Percentiles rank a stretch among this genome's conserved stretches.
Conservation (phyloP, 2,888 invertebrate genomes). For the Drosophila conformis region DNA sequence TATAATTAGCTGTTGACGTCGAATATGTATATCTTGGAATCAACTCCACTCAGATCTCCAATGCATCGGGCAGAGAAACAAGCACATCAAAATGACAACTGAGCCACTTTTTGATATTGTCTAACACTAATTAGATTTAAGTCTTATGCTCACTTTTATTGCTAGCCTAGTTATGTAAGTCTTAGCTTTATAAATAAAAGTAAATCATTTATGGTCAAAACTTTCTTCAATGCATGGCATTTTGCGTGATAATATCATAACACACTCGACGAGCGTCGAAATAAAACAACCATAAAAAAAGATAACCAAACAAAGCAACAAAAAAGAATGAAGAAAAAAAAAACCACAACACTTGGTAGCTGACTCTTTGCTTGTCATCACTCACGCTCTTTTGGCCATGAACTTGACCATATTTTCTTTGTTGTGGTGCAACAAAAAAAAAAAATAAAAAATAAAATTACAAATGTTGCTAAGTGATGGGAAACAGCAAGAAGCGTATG, state of each 20-base stretch:
- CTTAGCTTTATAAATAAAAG: background rate
- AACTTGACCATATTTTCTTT: slow-evolving; percentile 60
- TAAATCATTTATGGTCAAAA: background rate
- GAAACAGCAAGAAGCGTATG: background rate
- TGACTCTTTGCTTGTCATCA: slow-evolving; percentile 30
- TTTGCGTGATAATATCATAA: slow-evolving; percentile 3
- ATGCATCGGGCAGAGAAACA: background rate
- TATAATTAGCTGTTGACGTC: background rate
- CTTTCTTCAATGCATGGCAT: background rate
- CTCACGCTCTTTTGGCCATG: slow-evolving; percentile 59
- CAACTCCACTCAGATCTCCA: background rate
- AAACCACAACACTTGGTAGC: slow-evolving; percentile 10
- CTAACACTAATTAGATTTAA: no score
- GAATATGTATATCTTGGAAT: background rate
- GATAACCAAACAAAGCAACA: slow-evolving; percentile 33
- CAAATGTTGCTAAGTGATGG: slow-evolving; percentile 5
- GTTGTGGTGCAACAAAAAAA: slow-evolving; percentile 17
- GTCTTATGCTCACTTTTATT: background rate
- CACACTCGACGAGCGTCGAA: background rate
- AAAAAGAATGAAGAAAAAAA: slow-evolving; percentile 20
- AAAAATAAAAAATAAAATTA: background rate
- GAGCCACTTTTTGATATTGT: background rate
- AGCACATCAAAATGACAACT: background rate
- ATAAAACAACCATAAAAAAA: slow-evolving; percentile 25
- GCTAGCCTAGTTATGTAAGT: background rate